These are phyloP conservation scores for Apamea epomidion DNA, from an alignment of 2,888 invertebrate genomes.

Conservation along the genomic window DNA sequence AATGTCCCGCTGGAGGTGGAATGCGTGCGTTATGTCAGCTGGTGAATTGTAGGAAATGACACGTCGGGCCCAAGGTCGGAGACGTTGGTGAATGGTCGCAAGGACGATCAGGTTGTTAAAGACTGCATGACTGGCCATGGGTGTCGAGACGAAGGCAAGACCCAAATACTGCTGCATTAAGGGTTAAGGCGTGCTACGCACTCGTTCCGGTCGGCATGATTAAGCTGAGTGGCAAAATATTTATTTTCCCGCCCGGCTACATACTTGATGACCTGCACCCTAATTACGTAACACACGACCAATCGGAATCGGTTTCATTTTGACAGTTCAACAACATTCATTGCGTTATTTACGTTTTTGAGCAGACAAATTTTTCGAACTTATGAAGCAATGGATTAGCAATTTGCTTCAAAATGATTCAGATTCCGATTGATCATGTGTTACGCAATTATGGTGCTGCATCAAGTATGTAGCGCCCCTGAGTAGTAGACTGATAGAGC, in stretches of 20 bases:
- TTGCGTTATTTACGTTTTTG: no score
- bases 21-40: neutral
- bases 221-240: neutral
- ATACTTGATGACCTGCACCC: no score
- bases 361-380: no score
- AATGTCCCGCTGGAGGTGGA: conserved; percentile 11
- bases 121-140: conserved; percentile 34
- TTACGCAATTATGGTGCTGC: no score
- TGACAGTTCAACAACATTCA: no score
- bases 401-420: no score
- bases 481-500: no score
- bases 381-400: no score
- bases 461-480: neutral
- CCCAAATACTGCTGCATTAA: neutral
- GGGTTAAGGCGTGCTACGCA: neutral
- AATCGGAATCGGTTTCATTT: no score
- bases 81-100: conserved; percentile 6
- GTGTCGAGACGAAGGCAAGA: neutral
- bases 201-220: neutral
- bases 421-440: no score
- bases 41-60: conserved; percentile 30
- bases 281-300: no score
- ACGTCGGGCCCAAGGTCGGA: conserved; percentile 17
- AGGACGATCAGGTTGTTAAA: conserved; percentile 22
- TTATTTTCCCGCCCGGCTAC: neutral